Evolutionary conservation across 1,140 invertebrate species (phyloP).

Genomic region (Nasonia longicornis): DNA sequence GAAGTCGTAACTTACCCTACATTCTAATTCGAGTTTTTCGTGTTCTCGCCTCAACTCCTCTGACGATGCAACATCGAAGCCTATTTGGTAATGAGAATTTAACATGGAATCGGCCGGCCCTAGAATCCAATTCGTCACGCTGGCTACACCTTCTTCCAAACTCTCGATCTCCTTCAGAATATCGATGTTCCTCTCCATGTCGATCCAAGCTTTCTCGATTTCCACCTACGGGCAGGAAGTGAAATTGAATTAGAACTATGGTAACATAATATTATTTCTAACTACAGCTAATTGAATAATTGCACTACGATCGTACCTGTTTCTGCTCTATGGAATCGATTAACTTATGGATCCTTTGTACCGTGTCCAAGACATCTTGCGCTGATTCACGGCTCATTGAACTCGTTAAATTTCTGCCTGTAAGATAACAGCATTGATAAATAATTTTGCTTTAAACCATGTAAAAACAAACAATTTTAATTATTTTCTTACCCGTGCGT

Average conservation of each 20-base stretch:
- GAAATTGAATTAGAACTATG: too few relatives aligned
- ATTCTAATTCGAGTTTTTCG: slow-evolving; percentile 82
- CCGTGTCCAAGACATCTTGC: slow-evolving; percentile 74
- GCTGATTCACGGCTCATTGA: slow-evolving; percentile 64
- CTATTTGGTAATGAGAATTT: slow-evolving; percentile 78
- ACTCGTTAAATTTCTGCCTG: slow-evolving; percentile 54
- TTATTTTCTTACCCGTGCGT: slow-evolving; percentile 54
- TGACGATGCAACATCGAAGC: slow-evolving; percentile 78
- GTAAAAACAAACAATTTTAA: slow-evolving; percentile 9
- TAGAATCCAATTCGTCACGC: slow-evolving; percentile 83
- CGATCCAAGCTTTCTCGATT: slow-evolving; percentile 73
- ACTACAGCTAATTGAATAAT: not conserved
- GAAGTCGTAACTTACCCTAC: slow-evolving; percentile 70
- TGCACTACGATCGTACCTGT: slow-evolving; percentile 60
- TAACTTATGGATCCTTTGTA: slow-evolving; percentile 70
- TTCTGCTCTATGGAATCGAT: slow-evolving; percentile 74
- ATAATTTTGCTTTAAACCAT: slow-evolving; percentile 45
- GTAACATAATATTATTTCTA: too few relatives aligned
- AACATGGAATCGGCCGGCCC: slow-evolving; percentile 80
- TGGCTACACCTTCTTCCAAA: slow-evolving; percentile 74
- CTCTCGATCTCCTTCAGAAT: slow-evolving; percentile 73
- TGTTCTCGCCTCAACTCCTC: slow-evolving; percentile 79
- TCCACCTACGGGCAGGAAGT: slow-evolving; percentile 56
- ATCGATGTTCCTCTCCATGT: slow-evolving; percentile 72
- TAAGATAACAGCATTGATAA: slow-evolving; percentile 13